Base-by-base conservation (phyloP, 2,113 vertebrate species). In the Aramus guarauna region DNA sequence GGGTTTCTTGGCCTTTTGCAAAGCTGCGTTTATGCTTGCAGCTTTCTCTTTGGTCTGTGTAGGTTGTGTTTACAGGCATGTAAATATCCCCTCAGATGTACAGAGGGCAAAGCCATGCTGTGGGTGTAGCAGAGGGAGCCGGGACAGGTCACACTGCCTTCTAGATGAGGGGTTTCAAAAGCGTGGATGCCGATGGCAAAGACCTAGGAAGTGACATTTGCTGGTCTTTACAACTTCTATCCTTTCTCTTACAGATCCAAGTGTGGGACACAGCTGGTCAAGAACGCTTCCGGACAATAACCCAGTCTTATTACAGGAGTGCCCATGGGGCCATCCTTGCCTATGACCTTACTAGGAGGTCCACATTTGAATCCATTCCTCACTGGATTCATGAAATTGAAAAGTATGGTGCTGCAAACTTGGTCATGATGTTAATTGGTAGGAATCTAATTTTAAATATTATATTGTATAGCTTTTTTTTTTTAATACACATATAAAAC, bases 181-280 rank as follows among this genome's bases (percentile, higher is more conserved):
- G 18, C 5, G 0, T 23, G 34, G n/a, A 2, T 59, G 50, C 19
- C 37, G 50, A 48, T 62, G 24, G 37, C 71, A 74, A 16, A 50
- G 53, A 34, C 15, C 11, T 19, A 32, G 36, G 22, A 71, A 92
- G 47, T 3, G 2, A 8, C 23, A 15, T 12, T 52, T 1, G 2
- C 15, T 14, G 8, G 14, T 23, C 45, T 43, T 94, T 26, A 53
- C 24, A 68, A 19, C 52, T 81, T 43, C 19, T 67, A 3, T 74
- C 19, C 56, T 84, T 91, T 93, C 62, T 36, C 5, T 90, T 92
- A 26, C 98, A 99, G 99, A 99, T 99, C 97, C 99, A 99, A 94
- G 99, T 99, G 69, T 99, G 99, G 99, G 99, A 99, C 98, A 99
- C 99, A 0, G 99, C 99, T 0, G 99, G 99, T 4, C 99, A 99